Evolutionary conservation across 2,113 vertebrate species (phyloP).

Genomic region (Aldabrachelys gigantea): DNA sequence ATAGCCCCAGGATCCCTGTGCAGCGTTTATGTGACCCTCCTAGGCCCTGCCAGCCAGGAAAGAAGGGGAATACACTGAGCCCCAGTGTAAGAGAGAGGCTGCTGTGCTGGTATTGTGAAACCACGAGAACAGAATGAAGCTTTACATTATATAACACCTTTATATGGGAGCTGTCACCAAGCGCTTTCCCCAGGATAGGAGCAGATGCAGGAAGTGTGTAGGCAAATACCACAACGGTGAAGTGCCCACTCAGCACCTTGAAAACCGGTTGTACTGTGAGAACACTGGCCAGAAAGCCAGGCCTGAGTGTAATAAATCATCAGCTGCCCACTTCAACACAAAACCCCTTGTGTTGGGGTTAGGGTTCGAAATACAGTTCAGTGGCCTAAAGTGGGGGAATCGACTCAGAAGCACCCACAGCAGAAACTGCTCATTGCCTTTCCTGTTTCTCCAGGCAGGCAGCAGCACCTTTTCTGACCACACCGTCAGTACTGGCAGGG

Average conservation of each 20-base stretch:
- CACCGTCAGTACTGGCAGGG: not conserved
- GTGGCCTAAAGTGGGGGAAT: not conserved
- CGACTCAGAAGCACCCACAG: rapidly evolving
- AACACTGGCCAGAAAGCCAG: not conserved
- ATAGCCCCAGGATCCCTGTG: not conserved
- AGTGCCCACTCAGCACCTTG: not conserved
- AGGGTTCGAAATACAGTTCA: rapidly evolving
- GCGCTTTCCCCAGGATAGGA: not conserved
- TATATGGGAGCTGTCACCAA: not conserved
- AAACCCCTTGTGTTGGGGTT: not conserved
- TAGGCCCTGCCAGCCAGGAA: not conserved
- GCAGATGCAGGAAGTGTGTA: not conserved
- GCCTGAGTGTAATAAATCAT: not conserved
- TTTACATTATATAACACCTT: not conserved
- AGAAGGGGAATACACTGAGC: not conserved
- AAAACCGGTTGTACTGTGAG: rapidly evolving
- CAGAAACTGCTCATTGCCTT: not conserved
- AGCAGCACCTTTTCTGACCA: not conserved
- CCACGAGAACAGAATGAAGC: not conserved
- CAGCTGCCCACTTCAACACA: constrained; percentile 18
- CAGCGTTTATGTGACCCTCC: not conserved
- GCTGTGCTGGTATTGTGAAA: not conserved
- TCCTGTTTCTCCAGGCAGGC: too few species aligned
- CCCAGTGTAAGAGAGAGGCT: not conserved
- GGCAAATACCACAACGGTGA: not conserved